Evolutionary conservation across 2,797 vertebrate genomes (phyloP), one percentile per base, ranked within the genome.

Genomic region (Erpetoichthys calabaricus): DNA sequence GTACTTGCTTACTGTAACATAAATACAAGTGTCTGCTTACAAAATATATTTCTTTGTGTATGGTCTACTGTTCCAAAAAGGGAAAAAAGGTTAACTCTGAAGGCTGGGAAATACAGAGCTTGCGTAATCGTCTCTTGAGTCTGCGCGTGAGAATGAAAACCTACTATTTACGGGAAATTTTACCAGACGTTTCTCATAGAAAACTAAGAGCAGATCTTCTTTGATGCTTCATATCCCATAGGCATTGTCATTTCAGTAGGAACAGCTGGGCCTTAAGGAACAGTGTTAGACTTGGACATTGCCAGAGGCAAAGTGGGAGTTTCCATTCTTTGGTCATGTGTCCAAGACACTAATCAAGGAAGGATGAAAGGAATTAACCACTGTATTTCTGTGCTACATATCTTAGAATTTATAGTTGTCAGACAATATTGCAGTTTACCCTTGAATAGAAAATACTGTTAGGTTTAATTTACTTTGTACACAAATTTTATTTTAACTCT

Each of bases 161-260:
- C 47, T n/a, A 49, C 7, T n/a, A 49, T 49, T 49, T 49, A 7
- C 7, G 5, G 47, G 4, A 49, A 7, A 49, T 49, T 3, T 49
- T 49, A 49, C 7, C 47, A 49, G 47, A 49, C 7, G 4, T 49
- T 49, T 73, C 68, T 73, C 49, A 68, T 79, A 77, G 80, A 81
- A 76, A 75, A 49, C n/a, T 7, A n/a, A n/a, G n/a, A 49, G 47
- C 7, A 49, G 7, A 49, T 49, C 76, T 85, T 86, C 85, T 80
- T 86, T 86, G 82, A 83, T 72, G 78, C 76, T 73, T 77, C 74
- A 68, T 54, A 75, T 77, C 80, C 83, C 73, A 74, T 84, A 86
- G 83, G 77, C 80, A 76, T 75, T 76, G 71, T 70, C 71, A 73
- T 70, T 75, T 76, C 63, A 64, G 70, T 76, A 72, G 74, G 79